A percentile compares a stretch with the other conserved stretches of the same genome.
Conservation (phyloP, 2,888 invertebrate genomes). For the Hololepta plana region DNA sequence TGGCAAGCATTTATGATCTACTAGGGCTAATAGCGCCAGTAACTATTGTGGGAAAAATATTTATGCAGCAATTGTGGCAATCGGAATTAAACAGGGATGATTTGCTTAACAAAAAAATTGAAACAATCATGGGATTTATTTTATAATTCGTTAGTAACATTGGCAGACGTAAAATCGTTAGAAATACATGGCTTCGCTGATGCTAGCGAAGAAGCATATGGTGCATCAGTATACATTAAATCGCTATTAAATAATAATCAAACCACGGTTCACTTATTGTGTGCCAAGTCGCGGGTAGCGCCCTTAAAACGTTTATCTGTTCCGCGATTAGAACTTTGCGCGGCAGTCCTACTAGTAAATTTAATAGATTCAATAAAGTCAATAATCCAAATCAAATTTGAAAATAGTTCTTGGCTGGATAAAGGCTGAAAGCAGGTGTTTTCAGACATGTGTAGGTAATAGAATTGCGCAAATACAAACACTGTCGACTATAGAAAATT, state of each 20-base stretch:
- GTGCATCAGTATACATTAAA: slow-evolving; percentile 5
- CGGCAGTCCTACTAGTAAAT: slow-evolving; percentile 6
- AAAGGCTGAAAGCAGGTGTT: slow-evolving; percentile 4
- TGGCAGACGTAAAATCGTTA: too few relatives aligned
- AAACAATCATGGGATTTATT: too few relatives aligned
- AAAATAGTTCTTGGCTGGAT: slow-evolving; percentile 12
- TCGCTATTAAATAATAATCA: neutral
- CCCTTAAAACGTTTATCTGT: slow-evolving; percentile 6
- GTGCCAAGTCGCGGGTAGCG: slow-evolving; percentile 7
- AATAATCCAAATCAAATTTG: slow-evolving; percentile 14
- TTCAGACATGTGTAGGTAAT: slow-evolving; percentile 10
- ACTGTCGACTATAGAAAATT: slow-evolving; percentile 5
- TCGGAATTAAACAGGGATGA: slow-evolving; percentile 6
- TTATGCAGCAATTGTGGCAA: slow-evolving; percentile 6
- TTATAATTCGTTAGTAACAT: too few relatives aligned
- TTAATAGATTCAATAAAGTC: too few relatives aligned
- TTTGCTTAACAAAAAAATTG: too few relatives aligned
- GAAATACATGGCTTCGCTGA: slow-evolving; percentile 8
- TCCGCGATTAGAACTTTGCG: slow-evolving; percentile 8
- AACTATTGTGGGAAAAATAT: slow-evolving; percentile 3
- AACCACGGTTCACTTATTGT: slow-evolving; percentile 4
- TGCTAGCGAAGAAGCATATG: slow-evolving; percentile 6
- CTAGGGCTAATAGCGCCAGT: slow-evolving; percentile 1
- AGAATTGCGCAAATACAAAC: slow-evolving; percentile 8
- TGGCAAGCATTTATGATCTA: slow-evolving; percentile 2